Evolutionary conservation across 92 coral and sea anemone species (phyloP).

Genomic region (Galaxea fascicularis): DNA sequence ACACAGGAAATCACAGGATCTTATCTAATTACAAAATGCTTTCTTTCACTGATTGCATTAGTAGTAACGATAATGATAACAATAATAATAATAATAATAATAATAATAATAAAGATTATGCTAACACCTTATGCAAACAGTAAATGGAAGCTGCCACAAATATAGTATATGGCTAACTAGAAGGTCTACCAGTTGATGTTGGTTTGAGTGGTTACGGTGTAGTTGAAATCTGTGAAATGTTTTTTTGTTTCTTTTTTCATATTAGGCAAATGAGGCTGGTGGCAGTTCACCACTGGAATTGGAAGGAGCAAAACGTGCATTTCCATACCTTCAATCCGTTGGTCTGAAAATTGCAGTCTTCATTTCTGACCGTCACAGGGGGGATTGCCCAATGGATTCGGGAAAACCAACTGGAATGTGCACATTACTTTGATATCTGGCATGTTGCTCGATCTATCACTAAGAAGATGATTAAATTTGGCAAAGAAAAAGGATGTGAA

Average conservation of each 20-base stretch:
- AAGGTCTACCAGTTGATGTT: too few relatives aligned
- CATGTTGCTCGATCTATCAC: constrained; percentile 57
- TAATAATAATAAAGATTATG: not conserved
- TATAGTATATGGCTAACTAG: too few relatives aligned
- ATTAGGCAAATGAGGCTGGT: constrained; percentile 66
- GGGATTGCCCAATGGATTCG: constrained; percentile 70
- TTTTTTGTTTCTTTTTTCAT: too few relatives aligned
- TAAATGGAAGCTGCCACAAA: too few relatives aligned
- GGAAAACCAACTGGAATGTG: constrained; percentile 5
- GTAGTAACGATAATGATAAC: not conserved
- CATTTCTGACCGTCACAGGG: constrained; percentile 59
- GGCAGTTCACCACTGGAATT: constrained; percentile 65
- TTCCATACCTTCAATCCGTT: constrained; percentile 32
- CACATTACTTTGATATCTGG: constrained; percentile 75
- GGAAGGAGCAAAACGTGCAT: constrained; percentile 69
- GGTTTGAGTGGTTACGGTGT: too few relatives aligned
- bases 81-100: too few relatives aligned
- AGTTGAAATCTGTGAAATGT: too few relatives aligned
- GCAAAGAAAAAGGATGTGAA: constrained; percentile 69
- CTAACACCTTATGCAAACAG: too few relatives aligned
- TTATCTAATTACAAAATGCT: too few relatives aligned
- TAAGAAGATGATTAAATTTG: constrained; percentile 53
- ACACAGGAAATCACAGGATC: too few relatives aligned
- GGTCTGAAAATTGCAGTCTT: constrained; percentile 38
- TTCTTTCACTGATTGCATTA: too few relatives aligned